A percentile compares a stretch with the other conserved stretches of the same genome.
Evolutionary conservation across 2,888 invertebrate species (phyloP).

Genomic region (Conops quadrifasciatus): DNA sequence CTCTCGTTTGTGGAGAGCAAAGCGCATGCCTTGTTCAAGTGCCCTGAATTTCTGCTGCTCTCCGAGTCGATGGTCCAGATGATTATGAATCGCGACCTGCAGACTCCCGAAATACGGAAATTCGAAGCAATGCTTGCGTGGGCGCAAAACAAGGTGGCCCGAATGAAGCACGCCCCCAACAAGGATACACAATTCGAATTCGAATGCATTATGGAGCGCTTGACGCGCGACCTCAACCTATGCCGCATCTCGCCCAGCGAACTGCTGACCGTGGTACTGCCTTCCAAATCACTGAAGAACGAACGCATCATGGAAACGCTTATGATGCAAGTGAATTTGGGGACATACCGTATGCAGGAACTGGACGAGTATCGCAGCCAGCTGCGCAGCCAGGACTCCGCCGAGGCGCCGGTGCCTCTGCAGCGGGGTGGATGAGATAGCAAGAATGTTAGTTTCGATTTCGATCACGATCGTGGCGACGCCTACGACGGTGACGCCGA

Average conservation of each 20-base stretch:
- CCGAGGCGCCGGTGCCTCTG: slow-evolving; percentile 73
- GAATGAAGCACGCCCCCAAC: slow-evolving; percentile 77
- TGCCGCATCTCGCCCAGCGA: slow-evolving; percentile 93
- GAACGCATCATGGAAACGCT: slow-evolving; percentile 90
- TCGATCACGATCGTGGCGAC: slow-evolving; percentile 53
- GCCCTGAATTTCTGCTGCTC: slow-evolving; percentile 83
- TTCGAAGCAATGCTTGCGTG: slow-evolving; percentile 93
- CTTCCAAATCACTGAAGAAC: slow-evolving; percentile 91
- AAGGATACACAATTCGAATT: slow-evolving; percentile 88
- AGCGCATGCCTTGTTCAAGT: slow-evolving; percentile 85
- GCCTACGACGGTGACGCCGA: slow-evolving; percentile 48
- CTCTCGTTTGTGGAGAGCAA: slow-evolving; percentile 88
- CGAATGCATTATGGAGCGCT: slow-evolving; percentile 90
- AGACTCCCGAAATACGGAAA: slow-evolving; percentile 87
- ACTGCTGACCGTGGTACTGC: slow-evolving; percentile 90
- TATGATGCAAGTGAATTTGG: slow-evolving; percentile 92
- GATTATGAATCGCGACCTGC: slow-evolving; percentile 91
- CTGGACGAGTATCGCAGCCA: slow-evolving; percentile 87
- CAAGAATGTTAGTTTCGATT: slow-evolving; percentile 65
- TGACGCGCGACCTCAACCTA: slow-evolving; percentile 87
- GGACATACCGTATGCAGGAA: slow-evolving; percentile 91
- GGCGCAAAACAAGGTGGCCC: slow-evolving; percentile 82
- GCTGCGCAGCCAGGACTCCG: slow-evolving; percentile 87
- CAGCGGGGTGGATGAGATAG: slow-evolving; percentile 65
- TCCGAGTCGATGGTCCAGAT: slow-evolving; percentile 95